A percentile compares a stretch with the other conserved stretches of the same genome.
Evolutionary conservation across 2,797 vertebrate species (phyloP).

Genomic region (Sebastiscus tertius): DNA sequence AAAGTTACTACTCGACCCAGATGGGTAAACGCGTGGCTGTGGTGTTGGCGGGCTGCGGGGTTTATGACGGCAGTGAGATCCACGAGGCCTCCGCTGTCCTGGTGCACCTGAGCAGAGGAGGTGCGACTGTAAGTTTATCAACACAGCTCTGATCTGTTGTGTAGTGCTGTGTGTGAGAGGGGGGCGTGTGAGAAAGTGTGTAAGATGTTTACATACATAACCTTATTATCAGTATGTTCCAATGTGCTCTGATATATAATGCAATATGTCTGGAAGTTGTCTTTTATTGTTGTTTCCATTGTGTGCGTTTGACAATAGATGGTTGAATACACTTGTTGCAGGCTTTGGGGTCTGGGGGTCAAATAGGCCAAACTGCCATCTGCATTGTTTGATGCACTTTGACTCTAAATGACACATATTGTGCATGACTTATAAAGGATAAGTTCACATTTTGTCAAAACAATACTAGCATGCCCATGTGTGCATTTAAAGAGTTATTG

Average conservation of each 20-base stretch:
- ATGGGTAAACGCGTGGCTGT: constrained; percentile 86
- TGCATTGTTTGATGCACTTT: neutral
- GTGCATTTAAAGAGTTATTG: neutral
- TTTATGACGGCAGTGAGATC: constrained; percentile 85
- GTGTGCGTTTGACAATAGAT: too few relatives aligned
- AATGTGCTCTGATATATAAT: too few relatives aligned
- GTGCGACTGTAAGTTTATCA: constrained; percentile 74
- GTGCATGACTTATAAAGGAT: neutral
- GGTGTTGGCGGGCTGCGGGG: constrained; percentile 86
- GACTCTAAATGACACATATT: neutral
- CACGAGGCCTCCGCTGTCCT: constrained; percentile 83
- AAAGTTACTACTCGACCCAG: neutral
- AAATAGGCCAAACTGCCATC: neutral
- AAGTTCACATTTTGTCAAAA: neutral
- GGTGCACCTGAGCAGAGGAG: constrained; percentile 84
- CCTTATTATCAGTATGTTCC: neutral
- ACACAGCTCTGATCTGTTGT: neutral
- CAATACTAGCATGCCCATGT: neutral
- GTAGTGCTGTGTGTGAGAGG: neutral
- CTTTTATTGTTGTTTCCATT: neutral
- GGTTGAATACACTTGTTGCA: neutral
- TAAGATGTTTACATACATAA: neutral
- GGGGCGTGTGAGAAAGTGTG: too few relatives aligned
- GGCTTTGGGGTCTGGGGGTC: neutral
- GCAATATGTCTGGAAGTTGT: neutral